Percentiles rank a stretch among this genome's conserved stretches.
Conservation (phyloP, 92 coral and sea anemone genomes). For the Zoanthus solanderi region DNA sequence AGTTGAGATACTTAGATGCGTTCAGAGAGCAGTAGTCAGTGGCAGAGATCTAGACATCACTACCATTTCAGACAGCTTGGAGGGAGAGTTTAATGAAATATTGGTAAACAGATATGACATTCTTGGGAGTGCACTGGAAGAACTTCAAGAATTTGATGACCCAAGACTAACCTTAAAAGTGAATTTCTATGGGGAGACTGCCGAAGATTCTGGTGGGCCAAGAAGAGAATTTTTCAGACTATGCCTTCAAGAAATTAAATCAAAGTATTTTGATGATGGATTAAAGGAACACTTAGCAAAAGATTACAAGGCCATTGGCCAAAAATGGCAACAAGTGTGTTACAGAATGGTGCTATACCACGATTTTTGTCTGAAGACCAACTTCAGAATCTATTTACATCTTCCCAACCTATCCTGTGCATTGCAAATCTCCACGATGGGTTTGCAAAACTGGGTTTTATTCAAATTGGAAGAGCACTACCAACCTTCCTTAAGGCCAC, state of each 20-base stretch:
- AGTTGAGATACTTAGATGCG: constrained; percentile 26
- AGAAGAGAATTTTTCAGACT: constrained; percentile 20
- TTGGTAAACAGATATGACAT: constrained; percentile 14
- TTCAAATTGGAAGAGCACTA: constrained; percentile 28
- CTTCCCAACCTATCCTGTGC: constrained; percentile 11
- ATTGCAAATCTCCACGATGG: constrained; percentile 16
- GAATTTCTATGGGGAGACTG: constrained; percentile 34
- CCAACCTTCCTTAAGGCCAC: constrained; percentile 8
- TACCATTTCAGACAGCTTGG: constrained; percentile 19
- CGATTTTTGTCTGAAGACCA: constrained; percentile 17
- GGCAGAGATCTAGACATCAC: constrained; percentile 36
- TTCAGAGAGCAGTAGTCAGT: constrained; percentile 7
- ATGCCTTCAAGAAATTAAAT: constrained; percentile 19
- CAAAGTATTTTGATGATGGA: constrained; percentile 13
- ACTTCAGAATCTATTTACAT: constrained; percentile 1
- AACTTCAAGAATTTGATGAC: constrained; percentile 5
- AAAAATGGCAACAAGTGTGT: constrained; percentile 22
- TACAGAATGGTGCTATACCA: constrained; percentile 16
- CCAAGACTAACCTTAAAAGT: constrained; percentile 27
- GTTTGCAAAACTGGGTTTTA: constrained; percentile 6
- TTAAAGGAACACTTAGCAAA: constrained; percentile 19
- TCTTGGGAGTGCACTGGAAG: constrained; percentile 25
- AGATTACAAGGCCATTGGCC: constrained; percentile 1
- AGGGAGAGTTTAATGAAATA: constrained; percentile 15
- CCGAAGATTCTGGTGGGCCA: constrained; percentile 27